phyloP scores from a whole-genome alignment of 2,113 vertebrate species.

The Bagarius yarrelli region DNA sequence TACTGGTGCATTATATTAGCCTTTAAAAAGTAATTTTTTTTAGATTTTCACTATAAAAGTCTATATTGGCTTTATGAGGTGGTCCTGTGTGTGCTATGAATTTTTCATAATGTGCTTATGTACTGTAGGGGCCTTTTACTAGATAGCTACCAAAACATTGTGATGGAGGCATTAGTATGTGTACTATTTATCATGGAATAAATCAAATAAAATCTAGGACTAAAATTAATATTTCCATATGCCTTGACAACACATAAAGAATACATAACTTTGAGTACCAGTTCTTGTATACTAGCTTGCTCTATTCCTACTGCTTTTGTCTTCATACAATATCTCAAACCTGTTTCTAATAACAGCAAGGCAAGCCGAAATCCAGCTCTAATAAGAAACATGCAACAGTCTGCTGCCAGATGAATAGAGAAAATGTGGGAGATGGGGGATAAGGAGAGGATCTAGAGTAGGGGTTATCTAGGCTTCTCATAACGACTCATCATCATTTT shows the following conservation, averaged over 20 bases:
- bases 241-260: constrained; percentile 9
- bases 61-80: neutral
- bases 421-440: constrained; percentile 28
- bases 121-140: neutral
- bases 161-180: neutral
- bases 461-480: constrained; percentile 39
- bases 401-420: constrained; percentile 55
- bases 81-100: neutral
- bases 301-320: constrained; percentile 46
- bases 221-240: neutral
- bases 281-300: constrained; percentile 2
- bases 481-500: neutral
- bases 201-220: neutral
- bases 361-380: constrained; percentile 55
- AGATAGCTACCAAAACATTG: neutral
- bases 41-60: neutral
- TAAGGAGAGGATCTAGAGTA: constrained; percentile 44
- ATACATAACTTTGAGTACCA: constrained; percentile 16
- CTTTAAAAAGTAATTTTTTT: neutral
- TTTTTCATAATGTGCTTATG: neutral
- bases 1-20: neutral
- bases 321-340: constrained; percentile 36
- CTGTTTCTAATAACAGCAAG: constrained; percentile 66
- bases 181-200: neutral
- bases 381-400: constrained; percentile 66